Evolutionary conservation across 2,797 vertebrate genomes (phyloP), one percentile per base, ranked within the genome.

Genomic region (Setipinna tenuifilis): DNA sequence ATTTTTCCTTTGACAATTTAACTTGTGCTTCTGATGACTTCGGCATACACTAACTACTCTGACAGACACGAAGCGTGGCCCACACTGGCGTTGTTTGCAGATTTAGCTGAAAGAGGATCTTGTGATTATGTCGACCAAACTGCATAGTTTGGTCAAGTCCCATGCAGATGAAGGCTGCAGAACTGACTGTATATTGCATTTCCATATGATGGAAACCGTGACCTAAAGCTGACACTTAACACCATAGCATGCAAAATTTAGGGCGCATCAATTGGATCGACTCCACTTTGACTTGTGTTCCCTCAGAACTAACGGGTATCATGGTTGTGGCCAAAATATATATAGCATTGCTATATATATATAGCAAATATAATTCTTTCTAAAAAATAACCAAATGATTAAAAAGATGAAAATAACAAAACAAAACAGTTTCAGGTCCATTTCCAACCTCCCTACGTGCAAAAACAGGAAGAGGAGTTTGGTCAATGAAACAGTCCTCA

Each of bases 401-500:
- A 3, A 71, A 16, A 71, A 75, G 17, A 41, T 19, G 17, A 78
- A 78, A 75, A 16, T 0, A 16, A 41, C 2, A 35, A 41, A 75
- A 16, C 16, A 19, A 78, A 44, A 21, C 16, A 1, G 71, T 78
- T 41, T 78, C 31, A 78, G 71, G 71, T 78, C 71, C 71, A 78
- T 44, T 19, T 78, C 35, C 71, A 41, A 31, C 68, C 35, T 71
- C 68, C 14, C 35, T 23, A 41, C 68, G 28, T 31, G 65, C 65
- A 17, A 68, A 12, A 17, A 31, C 28, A 35, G 71, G 71, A 78
- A 44, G 35, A 78, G 35, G 78, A 44, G 28, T 58, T 80, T 84
- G 78, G 48, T 81, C 80, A 82, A 61, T 59, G 80, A 16, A 50
- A 50, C 84, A 3, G 23, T 81, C 21, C 58, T 81, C 5, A 28